phyloP scores from a whole-genome alignment of 2,113 vertebrate species.

The Pundamilia nyererei region DNA sequence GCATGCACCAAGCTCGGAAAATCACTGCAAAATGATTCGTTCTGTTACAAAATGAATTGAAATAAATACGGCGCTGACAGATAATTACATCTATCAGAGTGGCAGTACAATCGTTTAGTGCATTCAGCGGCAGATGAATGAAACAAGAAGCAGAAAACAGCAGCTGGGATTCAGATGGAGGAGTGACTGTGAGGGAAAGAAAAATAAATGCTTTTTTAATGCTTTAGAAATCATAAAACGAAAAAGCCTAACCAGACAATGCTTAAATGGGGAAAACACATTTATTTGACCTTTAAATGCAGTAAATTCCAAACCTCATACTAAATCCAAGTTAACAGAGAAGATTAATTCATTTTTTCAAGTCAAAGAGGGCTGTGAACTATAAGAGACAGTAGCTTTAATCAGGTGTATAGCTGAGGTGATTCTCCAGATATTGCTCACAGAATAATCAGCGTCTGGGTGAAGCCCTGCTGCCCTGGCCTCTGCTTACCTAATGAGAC shows the following conservation, averaged over 20 bases:
- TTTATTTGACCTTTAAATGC: neutral
- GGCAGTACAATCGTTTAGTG: neutral
- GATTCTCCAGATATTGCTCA: conserved; percentile 46
- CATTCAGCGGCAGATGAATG: neutral
- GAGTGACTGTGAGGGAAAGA: neutral
- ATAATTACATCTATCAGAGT: neutral
- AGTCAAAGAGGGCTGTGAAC: conserved; percentile 32
- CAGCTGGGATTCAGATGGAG: neutral
- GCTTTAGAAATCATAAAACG: neutral
- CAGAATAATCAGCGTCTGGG: conserved; percentile 61
- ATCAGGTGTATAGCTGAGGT: conserved; percentile 31
- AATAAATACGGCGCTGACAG: neutral
- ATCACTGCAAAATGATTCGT: neutral
- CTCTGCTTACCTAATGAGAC: conserved; percentile 76
- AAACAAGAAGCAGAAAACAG: neutral
- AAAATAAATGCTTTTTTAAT: neutral
- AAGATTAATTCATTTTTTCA: neutral
- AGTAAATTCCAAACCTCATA: neutral
- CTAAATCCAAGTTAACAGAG: neutral
- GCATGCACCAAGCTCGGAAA: neutral
- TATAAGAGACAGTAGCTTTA: conserved; percentile 16
- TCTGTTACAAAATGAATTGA: neutral
- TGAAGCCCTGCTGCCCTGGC: conserved; percentile 56
- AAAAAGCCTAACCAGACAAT: neutral
- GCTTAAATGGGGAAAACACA: neutral